phyloP scores from a whole-genome alignment of 2,888 invertebrate species.

The Protodeltote pygarga region DNA sequence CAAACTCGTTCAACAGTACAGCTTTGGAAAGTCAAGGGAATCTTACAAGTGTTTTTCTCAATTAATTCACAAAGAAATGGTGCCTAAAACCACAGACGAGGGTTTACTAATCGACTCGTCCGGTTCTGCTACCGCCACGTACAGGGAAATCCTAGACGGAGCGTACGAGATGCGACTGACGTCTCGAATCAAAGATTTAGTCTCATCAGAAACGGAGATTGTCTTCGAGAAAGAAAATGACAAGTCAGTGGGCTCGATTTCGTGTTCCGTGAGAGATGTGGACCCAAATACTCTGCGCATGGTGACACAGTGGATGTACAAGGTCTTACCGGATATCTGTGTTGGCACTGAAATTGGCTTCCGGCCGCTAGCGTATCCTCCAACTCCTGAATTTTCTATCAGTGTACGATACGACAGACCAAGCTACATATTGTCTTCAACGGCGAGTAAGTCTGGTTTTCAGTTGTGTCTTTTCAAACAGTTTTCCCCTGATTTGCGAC shows the following conservation, averaged over 20 bases:
- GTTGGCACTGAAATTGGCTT: constrained; percentile 73
- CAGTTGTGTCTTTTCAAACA: constrained; percentile 77
- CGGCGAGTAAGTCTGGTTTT: constrained; percentile 70
- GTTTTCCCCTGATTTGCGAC: constrained; percentile 69
- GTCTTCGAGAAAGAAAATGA: constrained; percentile 69
- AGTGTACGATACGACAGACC: constrained; percentile 73
- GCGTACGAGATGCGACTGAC: constrained; percentile 71
- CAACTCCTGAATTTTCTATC: constrained; percentile 68
- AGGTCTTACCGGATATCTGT: constrained; percentile 65
- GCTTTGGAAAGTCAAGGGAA: constrained; percentile 74
- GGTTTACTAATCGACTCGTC: constrained; percentile 72
- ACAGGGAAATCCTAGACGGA: constrained; percentile 67
- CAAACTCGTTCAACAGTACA: constrained; percentile 77
- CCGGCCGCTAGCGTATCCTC: constrained; percentile 64
- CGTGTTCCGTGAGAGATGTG: constrained; percentile 72
- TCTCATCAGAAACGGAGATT: constrained; percentile 78
- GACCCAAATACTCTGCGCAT: constrained; percentile 72
- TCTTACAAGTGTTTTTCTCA: constrained; percentile 70
- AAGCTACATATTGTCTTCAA: constrained; percentile 68
- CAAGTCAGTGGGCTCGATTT: constrained; percentile 66
- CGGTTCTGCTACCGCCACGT: constrained; percentile 77
- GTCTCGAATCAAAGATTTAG: constrained; percentile 75
- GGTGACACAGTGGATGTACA: constrained; percentile 77
- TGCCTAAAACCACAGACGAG: constrained; percentile 64
- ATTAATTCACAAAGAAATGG: constrained; percentile 76